These are phyloP conservation scores for Yponomeuta sedellus DNA, from an alignment of 2,888 invertebrate genomes.

Conservation along the genomic window DNA sequence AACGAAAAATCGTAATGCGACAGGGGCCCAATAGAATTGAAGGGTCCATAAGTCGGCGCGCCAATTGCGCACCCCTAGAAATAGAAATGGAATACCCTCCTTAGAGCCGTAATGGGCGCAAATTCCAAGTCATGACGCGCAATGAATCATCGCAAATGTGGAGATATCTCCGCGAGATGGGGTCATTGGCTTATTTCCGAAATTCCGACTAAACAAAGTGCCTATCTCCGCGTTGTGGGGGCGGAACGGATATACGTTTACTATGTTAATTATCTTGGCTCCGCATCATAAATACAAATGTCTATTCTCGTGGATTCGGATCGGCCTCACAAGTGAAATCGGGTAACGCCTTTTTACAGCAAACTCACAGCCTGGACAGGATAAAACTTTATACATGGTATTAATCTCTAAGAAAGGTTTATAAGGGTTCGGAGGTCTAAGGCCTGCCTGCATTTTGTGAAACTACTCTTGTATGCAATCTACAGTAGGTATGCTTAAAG, in stretches of 20 bases:
- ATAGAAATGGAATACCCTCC: neutral
- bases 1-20: neutral
- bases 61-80: neutral
- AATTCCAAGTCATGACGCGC: conserved; percentile 10
- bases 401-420: too few species aligned
- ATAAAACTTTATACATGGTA: too few species aligned
- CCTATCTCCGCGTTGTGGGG: conserved; percentile 4
- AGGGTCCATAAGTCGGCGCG: neutral
- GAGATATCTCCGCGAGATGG: conserved; percentile 6
- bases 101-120: neutral
- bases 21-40: neutral
- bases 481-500: too few species aligned
- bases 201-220: neutral
- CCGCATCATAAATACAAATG: neutral
- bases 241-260: neutral
- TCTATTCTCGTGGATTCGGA: too few species aligned
- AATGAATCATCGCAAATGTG: conserved; percentile 6
- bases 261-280: neutral
- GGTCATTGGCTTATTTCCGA: conserved; percentile 12
- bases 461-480: too few species aligned
- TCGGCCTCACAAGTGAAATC: too few species aligned
- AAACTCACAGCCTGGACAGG: too few species aligned
- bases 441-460: too few species aligned
- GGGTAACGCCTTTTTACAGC: too few species aligned
- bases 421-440: too few species aligned